phyloP scores from a whole-genome alignment of 2,113 vertebrate species.

The Odocoileus virginianus region DNA sequence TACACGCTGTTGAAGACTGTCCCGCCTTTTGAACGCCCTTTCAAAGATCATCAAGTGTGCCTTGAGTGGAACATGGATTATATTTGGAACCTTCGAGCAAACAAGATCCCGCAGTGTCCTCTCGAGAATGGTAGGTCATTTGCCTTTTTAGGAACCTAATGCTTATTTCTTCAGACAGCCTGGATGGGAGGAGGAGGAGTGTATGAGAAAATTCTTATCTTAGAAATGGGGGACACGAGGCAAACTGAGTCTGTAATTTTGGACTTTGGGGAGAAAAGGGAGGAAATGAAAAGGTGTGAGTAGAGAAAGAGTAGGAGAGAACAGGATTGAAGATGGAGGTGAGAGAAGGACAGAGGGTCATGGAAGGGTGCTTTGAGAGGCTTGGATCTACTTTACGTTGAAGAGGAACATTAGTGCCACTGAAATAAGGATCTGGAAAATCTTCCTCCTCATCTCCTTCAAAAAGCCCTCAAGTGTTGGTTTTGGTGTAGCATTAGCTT shows the following conservation, averaged over 20 bases:
- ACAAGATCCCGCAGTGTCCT: constrained; percentile 83
- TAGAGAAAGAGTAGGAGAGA: not conserved
- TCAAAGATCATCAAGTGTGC: constrained; percentile 84
- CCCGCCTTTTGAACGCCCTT: constrained; percentile 82
- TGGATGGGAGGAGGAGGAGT: accelerated
- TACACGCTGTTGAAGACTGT: constrained; percentile 81
- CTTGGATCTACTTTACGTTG: not conserved
- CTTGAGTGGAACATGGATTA: constrained; percentile 88
- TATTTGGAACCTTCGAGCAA: constrained; percentile 82
- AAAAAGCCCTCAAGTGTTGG: not conserved
- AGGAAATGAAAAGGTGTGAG: not conserved
- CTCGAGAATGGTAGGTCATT: constrained; percentile 86
- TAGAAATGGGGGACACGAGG: not conserved
- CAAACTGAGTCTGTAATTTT: not conserved
- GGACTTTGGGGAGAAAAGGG: not conserved
- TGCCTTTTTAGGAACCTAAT: not conserved
- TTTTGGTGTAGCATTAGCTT: not conserved
- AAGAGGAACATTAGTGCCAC: not conserved
- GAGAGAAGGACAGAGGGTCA: not conserved
- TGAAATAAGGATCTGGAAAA: not conserved
- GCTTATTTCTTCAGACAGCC: not conserved
- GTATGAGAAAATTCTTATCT: not conserved
- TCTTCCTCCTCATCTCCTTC: not conserved
- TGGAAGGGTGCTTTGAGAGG: not conserved
- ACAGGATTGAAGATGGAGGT: not conserved